Evolutionary conservation across 2,888 invertebrate species (phyloP), one percentile per base, ranked within the genome.

Genomic region (Scaptomyza cyrtandrae): DNA sequence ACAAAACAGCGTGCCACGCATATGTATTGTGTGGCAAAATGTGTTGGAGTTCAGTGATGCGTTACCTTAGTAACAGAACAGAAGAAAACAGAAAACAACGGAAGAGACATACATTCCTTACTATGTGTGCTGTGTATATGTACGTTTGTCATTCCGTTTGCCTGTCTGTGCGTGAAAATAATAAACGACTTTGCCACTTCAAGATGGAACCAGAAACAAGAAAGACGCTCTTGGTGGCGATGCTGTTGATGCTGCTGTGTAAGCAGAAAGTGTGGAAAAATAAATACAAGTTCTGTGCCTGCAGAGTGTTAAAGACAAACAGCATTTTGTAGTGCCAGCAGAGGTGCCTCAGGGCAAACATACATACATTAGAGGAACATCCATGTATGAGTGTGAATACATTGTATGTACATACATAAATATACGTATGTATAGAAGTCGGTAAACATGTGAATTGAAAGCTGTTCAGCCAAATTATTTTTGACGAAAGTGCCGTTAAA

Each of bases 131-230:
- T 59, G 16, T 41, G 16, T 41, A 19, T 58, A 37, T 60, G 48
- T 53, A 37, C 55, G 60, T 39, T 29, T 63, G 66, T 71, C 37
- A 41, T 60, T 71, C 55, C 61, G 67, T 50, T 72, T 67, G 67
- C 44, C 43, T 62, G 56, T 27, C 50, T 58, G 61, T 76, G 68
- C 72, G 80, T 78, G 80, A 78, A 85, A 87, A 82, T 85, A 85
- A 85, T 74, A 85, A 87, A 85, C 83, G 86, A 78, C 85, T 87
- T 85, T 85, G 77, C 70, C 85, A 85, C 86, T 77, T 71, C 56
- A 56, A 66, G 53, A 66, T 54, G 71, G 29, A 50, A 63, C 11
- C 59, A 49, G 49, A 19, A 41, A 29, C n/a, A 46, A 24, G 33
- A 37, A 41, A 29, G 29, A 10, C 39, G 33, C 27, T 35, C 48